Base-by-base conservation (phyloP, 2,797 vertebrate genomes). In the Orestias chungarensis region DNA sequence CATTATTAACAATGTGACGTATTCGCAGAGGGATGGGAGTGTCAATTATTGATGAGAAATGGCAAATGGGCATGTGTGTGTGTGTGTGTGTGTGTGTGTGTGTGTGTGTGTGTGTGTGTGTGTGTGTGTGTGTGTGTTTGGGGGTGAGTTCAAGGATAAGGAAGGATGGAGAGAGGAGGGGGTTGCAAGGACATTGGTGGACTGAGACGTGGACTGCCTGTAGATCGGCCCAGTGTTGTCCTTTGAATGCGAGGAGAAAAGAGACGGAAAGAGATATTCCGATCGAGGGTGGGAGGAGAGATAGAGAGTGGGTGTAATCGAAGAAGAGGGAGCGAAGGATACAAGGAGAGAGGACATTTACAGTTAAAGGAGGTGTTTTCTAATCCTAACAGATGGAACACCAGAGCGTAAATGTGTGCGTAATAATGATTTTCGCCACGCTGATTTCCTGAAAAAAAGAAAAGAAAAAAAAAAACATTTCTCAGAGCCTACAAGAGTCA, bases 1-100 rank as follows among this genome's bases (percentile, higher is more conserved):
- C 85, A 87, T 81, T 78, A 71, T 81, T 74, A 84, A 92, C 87
- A 93, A 90, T 88, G 89, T 84, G 81, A 65, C 74, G 73, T 79
- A 82, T 78, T 89, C 90, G 70, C 75, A 66, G 66, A 72, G 81
- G 86, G 54, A 73, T 38, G 54, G 43, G 52, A 52, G 64, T 80
- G 89, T 86, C 90, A 81, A 91, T 93, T 93, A 93, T 93, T 88
- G 85, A 91, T 93, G 91, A 92, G 92, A 93, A 92, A 93, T 91
- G 91, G 88, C 89, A 90, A 92, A 90, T 82, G 88, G 83, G 47
- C 70, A 81, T 40, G 7, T n/a, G 69, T 15, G 69, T 33, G 38
- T 43, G 57, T 25, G 69, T 15, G n/a, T n/a, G n/a, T n/a, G n/a
- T n/a, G n/a, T n/a, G n/a, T n/a, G n/a, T n/a, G n/a, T n/a, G n/a